Evolutionary conservation across 1,140 invertebrate genomes (phyloP).

Genomic region (Calycopis cecrops): DNA sequence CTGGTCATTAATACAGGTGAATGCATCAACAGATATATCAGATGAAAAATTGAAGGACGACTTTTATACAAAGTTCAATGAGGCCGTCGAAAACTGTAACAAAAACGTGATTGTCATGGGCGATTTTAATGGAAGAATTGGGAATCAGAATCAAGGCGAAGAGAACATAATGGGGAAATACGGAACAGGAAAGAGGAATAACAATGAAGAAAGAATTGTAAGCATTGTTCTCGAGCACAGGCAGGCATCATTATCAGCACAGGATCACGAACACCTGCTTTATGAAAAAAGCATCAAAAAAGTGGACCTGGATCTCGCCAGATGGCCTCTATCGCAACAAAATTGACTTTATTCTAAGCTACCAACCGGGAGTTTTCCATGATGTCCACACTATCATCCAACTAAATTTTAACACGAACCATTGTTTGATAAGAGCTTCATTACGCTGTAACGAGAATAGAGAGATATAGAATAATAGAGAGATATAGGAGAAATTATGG

Average conservation of each 20-base stretch:
- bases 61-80: no score
- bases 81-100: not conserved
- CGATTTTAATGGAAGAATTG: slow-evolving; percentile 21
- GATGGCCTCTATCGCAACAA: slow-evolving; percentile 9
- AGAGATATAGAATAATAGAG: no score
- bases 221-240: slow-evolving; percentile 14
- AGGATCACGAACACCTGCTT: slow-evolving; percentile 15
- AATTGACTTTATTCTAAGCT: not conserved
- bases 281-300: slow-evolving; percentile 15
- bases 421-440: no score
- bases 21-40: no score
- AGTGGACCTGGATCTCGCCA: slow-evolving; percentile 20
- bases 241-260: no score
- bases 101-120: slow-evolving; percentile 21
- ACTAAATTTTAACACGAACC: no score
- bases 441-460: no score
- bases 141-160: slow-evolving; percentile 4
- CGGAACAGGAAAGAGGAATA: slow-evolving; percentile 13
- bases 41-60: no score
- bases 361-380: no score
- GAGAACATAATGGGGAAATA: slow-evolving; percentile 14
- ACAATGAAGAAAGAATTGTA: slow-evolving; percentile 14
- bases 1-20: no score
- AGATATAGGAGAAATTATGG: no score
- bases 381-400: no score